These are phyloP conservation scores for Leucoptera coffeella DNA, from an alignment of 2,888 invertebrate species.

Conservation along the genomic window DNA sequence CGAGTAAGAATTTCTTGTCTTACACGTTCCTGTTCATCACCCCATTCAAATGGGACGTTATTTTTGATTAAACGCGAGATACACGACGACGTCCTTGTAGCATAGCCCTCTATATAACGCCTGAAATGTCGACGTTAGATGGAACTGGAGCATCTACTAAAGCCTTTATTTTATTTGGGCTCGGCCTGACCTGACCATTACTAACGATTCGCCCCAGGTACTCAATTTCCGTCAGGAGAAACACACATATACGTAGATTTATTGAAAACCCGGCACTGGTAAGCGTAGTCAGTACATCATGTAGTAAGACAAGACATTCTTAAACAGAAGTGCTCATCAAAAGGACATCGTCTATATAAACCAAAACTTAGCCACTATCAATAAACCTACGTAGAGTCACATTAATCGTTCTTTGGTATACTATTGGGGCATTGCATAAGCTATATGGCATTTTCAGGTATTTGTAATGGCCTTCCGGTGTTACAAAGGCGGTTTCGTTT, in stretches of 20 bases:
- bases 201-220: not conserved
- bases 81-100: not conserved
- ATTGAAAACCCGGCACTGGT: conserved; percentile 1
- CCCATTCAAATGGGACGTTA: not conserved
- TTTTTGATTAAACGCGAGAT: not conserved
- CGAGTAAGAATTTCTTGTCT: not conserved
- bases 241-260: not conserved
- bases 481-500: conserved; percentile 1
- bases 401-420: not conserved
- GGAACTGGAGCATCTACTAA: too few species aligned
- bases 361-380: not conserved
- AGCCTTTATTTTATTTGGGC: conserved; percentile 2
- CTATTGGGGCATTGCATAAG: too few species aligned
- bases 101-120: conserved; percentile 1
- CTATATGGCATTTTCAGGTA: not conserved
- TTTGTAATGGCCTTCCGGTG: conserved; percentile 2
- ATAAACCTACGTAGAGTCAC: conserved; percentile 4
- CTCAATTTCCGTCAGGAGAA: not conserved
- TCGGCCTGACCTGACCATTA: conserved; percentile 1
- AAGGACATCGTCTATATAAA: too few species aligned
- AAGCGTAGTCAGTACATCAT: not conserved
- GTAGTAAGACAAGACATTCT: not conserved
- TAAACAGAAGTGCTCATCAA: not conserved
- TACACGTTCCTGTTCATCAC: conserved; percentile 1
- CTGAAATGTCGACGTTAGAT: not conserved